Base-by-base conservation (phyloP, 2,113 vertebrate genomes). In the Lepidothrix coronata region DNA sequence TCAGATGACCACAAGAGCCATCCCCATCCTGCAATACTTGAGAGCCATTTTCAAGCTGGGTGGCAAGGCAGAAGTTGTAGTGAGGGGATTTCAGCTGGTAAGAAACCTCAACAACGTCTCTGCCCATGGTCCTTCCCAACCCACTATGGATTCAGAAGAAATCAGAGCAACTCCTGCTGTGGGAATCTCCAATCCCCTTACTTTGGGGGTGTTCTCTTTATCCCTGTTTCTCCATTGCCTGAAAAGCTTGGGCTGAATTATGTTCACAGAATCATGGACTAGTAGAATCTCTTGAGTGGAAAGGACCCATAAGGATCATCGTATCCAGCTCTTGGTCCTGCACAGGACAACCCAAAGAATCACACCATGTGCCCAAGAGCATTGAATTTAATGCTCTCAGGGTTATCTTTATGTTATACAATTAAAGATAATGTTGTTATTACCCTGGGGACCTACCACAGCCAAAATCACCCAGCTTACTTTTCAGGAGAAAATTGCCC, bases 291-390 rank as follows among this genome's bases (percentile, higher is more conserved):
- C 31, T 49, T 71, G 31, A 3, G 2, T 57, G 57, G 11, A 71
- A 49, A 15, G 14, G 12, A 71, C 8, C 2, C 35, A 43, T 28
- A 21, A 63, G 25, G 7, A 28, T 17, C 25, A 49, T 21, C 0
- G 0, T 71, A 15, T 77, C 31, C 79, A 49, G 5, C 31, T 33
- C 55, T 57, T 57, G 55, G 2, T 22, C n/a, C 49, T 49, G 14
- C 41, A 63, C 14, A 76, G 55, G 15, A 43, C 21, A 65, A 20
- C 22, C 25, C 49, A 41, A 57, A 44, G 12, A 33, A 43, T 33
- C 43, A 49, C 27, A 63, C 12, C 11, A 1, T 8, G 18, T 43
- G 12, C 37, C 27, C 41, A 49, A 57, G 8, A 57, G 27, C 22
- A 37, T 0, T 11, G 35, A 57, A 44, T 84, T 63, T 24, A 14